Conservation (phyloP, 2,888 invertebrate species). For the Drosophila colorata region DNA sequence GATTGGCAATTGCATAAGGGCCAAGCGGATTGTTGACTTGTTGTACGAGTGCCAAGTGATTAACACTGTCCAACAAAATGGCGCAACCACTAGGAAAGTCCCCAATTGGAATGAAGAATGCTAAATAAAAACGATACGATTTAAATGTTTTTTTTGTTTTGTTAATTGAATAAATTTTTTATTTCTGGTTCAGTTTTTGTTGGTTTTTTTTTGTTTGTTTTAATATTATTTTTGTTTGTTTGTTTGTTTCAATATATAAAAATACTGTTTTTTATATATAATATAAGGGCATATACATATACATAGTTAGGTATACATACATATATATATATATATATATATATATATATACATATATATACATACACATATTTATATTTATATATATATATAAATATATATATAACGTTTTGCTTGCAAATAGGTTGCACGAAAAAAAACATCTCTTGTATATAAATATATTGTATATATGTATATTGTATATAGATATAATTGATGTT, state of each 20-base stretch:
- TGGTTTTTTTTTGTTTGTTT: constrained; percentile 31
- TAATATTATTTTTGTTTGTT: constrained; percentile 16
- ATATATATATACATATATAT: constrained; percentile 30
- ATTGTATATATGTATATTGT: constrained; percentile 67
- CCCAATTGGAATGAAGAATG: too few relatives aligned
- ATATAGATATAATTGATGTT: constrained; percentile 37
- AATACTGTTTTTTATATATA: constrained; percentile 65
- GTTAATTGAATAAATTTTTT: constrained; percentile 72
- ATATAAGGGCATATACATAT: constrained; percentile 23
- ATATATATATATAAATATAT: constrained; percentile 31
- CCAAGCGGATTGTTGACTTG: constrained; percentile 33
- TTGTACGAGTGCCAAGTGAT: constrained; percentile 45
- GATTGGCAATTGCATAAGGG: constrained; percentile 58
- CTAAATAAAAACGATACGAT: constrained; percentile 32
- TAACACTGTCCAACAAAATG: constrained; percentile 33
- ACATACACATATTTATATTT: constrained; percentile 25
- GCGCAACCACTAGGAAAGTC: neutral
- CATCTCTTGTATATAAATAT: constrained; percentile 73
- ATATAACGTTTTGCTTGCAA: constrained; percentile 44
- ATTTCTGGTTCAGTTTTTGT: constrained; percentile 50
- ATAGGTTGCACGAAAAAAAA: constrained; percentile 51
- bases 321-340: constrained; percentile 26
- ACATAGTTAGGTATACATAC: constrained; percentile 15
- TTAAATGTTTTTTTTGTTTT: constrained; percentile 47
- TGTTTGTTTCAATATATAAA: constrained; percentile 62